Percentiles rank a stretch among this genome's conserved stretches.
phyloP scores from a whole-genome alignment of 2,888 invertebrate species.

The Cheilosia impressa region DNA sequence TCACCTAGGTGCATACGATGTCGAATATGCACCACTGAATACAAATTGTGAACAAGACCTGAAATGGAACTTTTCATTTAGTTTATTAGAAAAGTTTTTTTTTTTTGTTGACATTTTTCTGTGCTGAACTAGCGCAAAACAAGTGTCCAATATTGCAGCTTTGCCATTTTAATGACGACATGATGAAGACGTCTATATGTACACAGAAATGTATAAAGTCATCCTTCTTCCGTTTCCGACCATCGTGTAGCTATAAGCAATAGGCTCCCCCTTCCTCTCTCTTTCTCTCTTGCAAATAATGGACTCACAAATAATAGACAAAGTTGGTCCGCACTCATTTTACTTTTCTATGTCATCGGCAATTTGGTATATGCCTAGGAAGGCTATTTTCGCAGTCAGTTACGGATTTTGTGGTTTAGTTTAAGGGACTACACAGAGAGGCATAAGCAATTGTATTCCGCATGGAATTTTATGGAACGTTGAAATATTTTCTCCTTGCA shows the following conservation, averaged over 20 bases:
- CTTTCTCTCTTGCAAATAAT: slow-evolving; percentile 42
- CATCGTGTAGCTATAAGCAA: slow-evolving; percentile 13
- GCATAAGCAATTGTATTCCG: slow-evolving; percentile 44
- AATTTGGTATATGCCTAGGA: not conserved
- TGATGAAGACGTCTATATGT: slow-evolving; percentile 37
- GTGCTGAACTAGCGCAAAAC: slow-evolving; percentile 55
- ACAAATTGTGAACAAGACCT: slow-evolving; percentile 48
- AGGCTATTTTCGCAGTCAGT: not conserved
- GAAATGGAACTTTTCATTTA: slow-evolving; percentile 57
- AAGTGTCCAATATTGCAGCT: slow-evolving; percentile 58
- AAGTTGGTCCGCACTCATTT: slow-evolving; percentile 29
- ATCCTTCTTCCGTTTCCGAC: not conserved
- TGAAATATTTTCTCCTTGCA: slow-evolving; percentile 29
- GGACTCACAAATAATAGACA: slow-evolving; percentile 34
- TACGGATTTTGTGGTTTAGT: slow-evolving; percentile 4
- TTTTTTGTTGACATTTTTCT: slow-evolving; percentile 18
- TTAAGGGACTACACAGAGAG: not conserved
- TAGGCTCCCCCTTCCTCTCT: not conserved
- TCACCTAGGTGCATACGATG: not conserved
- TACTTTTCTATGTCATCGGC: slow-evolving; percentile 45
- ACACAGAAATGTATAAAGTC: slow-evolving; percentile 1
- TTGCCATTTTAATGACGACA: slow-evolving; percentile 66
- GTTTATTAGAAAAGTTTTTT: slow-evolving; percentile 68
- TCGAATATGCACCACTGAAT: slow-evolving; percentile 31
- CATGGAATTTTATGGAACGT: slow-evolving; percentile 25